phyloP scores from a whole-genome alignment of 2,797 vertebrate genomes.

The Manis javanica region DNA sequence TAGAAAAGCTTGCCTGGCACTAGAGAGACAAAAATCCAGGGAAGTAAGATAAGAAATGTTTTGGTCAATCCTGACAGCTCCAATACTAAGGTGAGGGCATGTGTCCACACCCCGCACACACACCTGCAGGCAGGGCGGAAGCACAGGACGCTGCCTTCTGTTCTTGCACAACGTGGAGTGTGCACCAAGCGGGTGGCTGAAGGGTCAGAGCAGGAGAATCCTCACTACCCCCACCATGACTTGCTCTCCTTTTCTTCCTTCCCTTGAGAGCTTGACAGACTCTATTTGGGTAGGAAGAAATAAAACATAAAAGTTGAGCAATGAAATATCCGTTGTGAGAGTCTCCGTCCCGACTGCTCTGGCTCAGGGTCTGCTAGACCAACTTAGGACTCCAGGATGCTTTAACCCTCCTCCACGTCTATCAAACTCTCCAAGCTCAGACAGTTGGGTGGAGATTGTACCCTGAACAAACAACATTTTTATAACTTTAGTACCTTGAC shows the following conservation, averaged over 20 bases:
- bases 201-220: not conserved
- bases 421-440: not conserved
- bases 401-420: not conserved
- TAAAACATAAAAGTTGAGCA: not conserved
- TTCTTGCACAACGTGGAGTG: not conserved
- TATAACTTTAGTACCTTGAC: not conserved
- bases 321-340: not conserved
- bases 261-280: not conserved
- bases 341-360: not conserved
- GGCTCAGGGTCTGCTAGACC: not conserved
- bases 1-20: not conserved
- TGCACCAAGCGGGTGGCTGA: not conserved
- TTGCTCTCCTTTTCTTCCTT: not conserved
- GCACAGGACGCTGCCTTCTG: not conserved
- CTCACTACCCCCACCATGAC: not conserved
- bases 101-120: not conserved
- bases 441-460: not conserved
- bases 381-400: not conserved
- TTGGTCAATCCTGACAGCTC: not conserved
- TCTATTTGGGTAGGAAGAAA: conserved; percentile 25
- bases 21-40: not conserved
- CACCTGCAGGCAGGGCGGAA: not conserved
- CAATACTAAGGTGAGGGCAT: accelerated
- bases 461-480: not conserved
- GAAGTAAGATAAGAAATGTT: not conserved